These are phyloP conservation scores for Tachyglossus aculeatus DNA, from an alignment of 2,797 vertebrate genomes.

Conservation along the genomic window DNA sequence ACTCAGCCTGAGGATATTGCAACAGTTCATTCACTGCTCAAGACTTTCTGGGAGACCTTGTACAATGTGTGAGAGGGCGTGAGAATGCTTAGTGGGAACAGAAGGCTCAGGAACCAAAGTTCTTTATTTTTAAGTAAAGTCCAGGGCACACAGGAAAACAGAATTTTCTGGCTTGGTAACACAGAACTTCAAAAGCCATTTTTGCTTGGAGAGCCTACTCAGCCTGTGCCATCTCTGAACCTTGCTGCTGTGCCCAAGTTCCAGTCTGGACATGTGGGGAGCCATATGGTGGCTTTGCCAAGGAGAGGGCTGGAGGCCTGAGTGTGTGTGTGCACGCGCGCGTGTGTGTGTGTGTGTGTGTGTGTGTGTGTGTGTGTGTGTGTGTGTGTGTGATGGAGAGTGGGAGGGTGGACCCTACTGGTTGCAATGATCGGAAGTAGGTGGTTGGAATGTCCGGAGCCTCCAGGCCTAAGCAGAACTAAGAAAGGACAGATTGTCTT, in stretches of 20 bases:
- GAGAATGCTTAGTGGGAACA: background rate
- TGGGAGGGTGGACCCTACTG: constrained; percentile 34
- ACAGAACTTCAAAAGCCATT: background rate
- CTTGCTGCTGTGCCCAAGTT: background rate
- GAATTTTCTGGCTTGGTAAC: background rate
- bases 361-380: constrained; percentile 59
- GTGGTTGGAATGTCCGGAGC: constrained; percentile 52
- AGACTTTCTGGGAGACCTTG: background rate
- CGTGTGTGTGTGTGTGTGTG: constrained; percentile 66
- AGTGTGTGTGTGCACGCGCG: constrained; percentile 62
- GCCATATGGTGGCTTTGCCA: constrained; percentile 49
- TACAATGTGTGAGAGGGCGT: background rate
- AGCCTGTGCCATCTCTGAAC: background rate
- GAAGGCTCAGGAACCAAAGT: background rate
- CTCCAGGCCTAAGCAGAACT: constrained; percentile 18
- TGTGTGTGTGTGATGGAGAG: constrained; percentile 63
- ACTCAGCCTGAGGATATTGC: background rate
- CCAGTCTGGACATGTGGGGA: constrained; percentile 27
- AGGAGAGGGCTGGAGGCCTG: constrained; percentile 34
- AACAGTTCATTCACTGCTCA: background rate
- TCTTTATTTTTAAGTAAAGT: background rate
- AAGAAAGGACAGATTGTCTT: constrained; percentile 27
- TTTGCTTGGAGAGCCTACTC: background rate
- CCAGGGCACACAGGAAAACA: background rate
- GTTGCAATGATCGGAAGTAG: constrained; percentile 56